Percentiles rank a stretch among this genome's conserved stretches.
phyloP scores from a whole-genome alignment of 2,797 vertebrate species.

The Tamandua tetradactyla region DNA sequence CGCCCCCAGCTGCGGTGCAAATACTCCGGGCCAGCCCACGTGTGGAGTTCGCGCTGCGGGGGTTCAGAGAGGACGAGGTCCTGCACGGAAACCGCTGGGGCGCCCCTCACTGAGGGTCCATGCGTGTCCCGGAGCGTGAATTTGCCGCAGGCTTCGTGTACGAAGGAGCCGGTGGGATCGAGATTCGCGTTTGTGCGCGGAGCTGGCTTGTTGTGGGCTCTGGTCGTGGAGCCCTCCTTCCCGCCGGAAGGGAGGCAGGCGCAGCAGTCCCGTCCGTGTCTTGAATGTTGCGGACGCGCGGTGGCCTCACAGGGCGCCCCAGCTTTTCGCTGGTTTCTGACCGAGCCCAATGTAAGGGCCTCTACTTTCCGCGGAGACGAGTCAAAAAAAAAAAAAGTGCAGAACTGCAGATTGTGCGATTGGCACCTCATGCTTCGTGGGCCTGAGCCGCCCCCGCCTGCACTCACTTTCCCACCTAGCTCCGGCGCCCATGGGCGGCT shows the following conservation, averaged over 20 bases:
- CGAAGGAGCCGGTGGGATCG: neutral
- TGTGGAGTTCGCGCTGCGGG: neutral
- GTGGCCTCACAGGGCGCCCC: fast-evolving
- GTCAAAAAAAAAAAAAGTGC: neutral
- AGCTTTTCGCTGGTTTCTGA: neutral
- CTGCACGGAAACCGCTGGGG: fast-evolving
- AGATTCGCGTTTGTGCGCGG: neutral
- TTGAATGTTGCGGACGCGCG: neutral
- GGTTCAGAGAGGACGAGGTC: neutral
- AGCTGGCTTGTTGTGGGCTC: neutral
- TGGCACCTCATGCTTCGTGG: neutral
- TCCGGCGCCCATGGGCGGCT: neutral
- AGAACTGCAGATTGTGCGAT: neutral
- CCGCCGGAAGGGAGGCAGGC: constrained; percentile 47
- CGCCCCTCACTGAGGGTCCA: fast-evolving
- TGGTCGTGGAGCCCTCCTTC: neutral
- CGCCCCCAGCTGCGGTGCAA: neutral
- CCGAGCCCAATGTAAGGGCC: neutral
- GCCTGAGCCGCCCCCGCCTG: fast-evolving
- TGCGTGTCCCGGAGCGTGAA: neutral
- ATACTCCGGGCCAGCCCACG: neutral
- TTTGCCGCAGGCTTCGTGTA: neutral
- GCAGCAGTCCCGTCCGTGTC: neutral
- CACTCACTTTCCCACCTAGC: neutral
- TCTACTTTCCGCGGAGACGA: fast-evolving